These are phyloP conservation scores for Ectobius pallidus DNA, from an alignment of 2,888 invertebrate genomes.

Conservation along the genomic window DNA sequence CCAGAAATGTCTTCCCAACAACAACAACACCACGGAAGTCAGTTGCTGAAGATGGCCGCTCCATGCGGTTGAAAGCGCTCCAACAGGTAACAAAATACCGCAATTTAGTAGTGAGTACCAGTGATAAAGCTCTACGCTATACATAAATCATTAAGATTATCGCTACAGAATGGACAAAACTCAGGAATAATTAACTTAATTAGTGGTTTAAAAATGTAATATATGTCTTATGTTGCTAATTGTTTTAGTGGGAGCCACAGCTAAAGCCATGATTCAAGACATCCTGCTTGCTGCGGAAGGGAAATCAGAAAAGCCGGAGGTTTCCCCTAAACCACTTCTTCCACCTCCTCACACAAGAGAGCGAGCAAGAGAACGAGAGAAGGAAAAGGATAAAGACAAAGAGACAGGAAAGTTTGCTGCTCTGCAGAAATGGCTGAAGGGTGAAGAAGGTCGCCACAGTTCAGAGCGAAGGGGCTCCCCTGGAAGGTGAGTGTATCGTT, in stretches of 20 bases:
- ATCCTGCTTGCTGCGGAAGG: conserved; percentile 8
- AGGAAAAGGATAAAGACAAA: conserved; percentile 48
- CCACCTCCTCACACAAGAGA: neutral
- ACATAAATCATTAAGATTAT: too few species aligned
- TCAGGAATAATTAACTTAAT: too few species aligned
- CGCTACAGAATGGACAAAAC: too few species aligned
- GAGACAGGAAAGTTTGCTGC: conserved; percentile 57
- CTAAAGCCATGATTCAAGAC: conserved; percentile 46
- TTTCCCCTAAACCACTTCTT: conserved; percentile 12
- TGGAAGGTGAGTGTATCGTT: conserved; percentile 47
- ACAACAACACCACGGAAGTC: too few species aligned
- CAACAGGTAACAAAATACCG: too few species aligned
- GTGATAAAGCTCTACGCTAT: too few species aligned
- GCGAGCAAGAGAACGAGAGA: conserved; percentile 48
- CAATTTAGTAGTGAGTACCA: too few species aligned
- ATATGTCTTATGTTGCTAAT: too few species aligned
- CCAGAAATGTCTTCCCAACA: too few species aligned
- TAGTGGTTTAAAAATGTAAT: too few species aligned
- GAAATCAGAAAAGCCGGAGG: conserved; percentile 11
- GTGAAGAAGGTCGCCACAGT: conserved; percentile 53
- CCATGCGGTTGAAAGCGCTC: too few species aligned
- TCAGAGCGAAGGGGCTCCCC: conserved; percentile 47
- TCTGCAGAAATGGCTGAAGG: conserved; percentile 64
- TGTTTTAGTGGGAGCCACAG: conserved; percentile 40
- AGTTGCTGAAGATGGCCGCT: too few species aligned